Evolutionary conservation across 2,888 invertebrate genomes (phyloP), one percentile per base, ranked within the genome.

Genomic region (Limnephilus lunatus): DNA sequence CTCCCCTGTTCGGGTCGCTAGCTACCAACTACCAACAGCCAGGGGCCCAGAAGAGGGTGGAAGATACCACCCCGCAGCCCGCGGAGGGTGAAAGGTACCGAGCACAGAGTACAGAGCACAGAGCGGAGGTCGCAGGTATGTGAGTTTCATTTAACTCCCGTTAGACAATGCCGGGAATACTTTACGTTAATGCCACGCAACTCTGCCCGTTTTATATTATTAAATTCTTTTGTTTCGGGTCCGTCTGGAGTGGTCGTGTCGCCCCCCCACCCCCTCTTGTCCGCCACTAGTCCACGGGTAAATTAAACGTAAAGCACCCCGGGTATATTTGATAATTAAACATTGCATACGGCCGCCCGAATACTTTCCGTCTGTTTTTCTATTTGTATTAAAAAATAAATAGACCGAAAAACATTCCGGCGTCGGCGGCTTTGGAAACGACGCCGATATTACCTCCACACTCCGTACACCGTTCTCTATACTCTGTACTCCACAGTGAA

Each of bases 141-240:
- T 88, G 89, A 80, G 53, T 91, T 91, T 83, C 89, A 91, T 91
- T 91, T 91, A 86, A 44, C 91, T 81, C 32, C 92, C 85, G 90
- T 44, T 80, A 87, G 89, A 89, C 92, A 92, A 92, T 91, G 91
- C 92, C 86, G 68, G 86, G 92, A 91, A 93, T 93, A 93, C 93
- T 93, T 93, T 92, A 86, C 92, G 89, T 85, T 93, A 93, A 92
- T 92, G 93, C 93, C 92, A 86, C 92, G 91, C 82, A 88, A 92
- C 91, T 91, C 92, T 85, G 90, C 91, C 90, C 91, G 92, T 92
- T 93, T 93, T 92, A 92, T 93, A 93, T 93, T 93, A 93, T 93
- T 93, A 93, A 93, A 93, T 93, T 93, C 93, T 93, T 93, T 93
- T 93, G 93, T 93, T 91, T 91, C 90, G 89, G 85, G 91, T 91